These are phyloP conservation scores for Lepus timidus DNA, from an alignment of 2,113 vertebrate species.

Conservation along the genomic window DNA sequence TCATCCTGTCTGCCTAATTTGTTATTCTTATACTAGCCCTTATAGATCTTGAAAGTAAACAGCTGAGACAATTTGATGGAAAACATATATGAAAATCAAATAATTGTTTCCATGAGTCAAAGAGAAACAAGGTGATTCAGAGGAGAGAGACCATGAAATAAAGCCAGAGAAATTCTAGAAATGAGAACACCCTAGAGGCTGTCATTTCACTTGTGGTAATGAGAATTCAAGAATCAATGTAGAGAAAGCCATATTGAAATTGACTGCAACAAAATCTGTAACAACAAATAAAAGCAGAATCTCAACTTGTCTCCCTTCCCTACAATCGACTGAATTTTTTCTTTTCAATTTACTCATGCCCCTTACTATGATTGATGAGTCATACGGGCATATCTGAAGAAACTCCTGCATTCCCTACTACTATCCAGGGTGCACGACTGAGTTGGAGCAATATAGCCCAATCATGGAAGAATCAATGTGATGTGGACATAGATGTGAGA, in stretches of 20 bases:
- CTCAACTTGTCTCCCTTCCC: background rate
- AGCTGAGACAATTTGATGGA: conserved; percentile 35
- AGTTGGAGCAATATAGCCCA: background rate
- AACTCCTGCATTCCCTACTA: background rate
- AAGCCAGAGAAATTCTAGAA: conserved; percentile 59
- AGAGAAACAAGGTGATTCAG: conserved; percentile 58
- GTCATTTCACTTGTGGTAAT: background rate
- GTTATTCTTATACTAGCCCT: conserved; percentile 41
- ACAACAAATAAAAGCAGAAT: background rate
- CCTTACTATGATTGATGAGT: background rate
- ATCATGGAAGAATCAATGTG: background rate
- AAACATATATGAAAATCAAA: conserved; percentile 24
- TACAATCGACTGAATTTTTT: background rate
- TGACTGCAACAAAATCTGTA: background rate
- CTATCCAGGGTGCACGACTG: background rate
- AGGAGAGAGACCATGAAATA: conserved; percentile 60
- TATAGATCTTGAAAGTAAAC: conserved; percentile 65
- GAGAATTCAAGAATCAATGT: conserved; percentile 54
- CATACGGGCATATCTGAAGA: background rate
- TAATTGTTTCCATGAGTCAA: conserved; percentile 51
- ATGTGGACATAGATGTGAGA: rapidly evolving
- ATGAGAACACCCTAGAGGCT: conserved; percentile 16
- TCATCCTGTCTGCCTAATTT: conserved; percentile 17
- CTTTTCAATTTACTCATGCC: background rate
- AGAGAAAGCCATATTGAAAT: background rate